A percentile compares a stretch with the other conserved stretches of the same genome.
phyloP scores from a whole-genome alignment of 1,140 invertebrate genomes.

The Bombus pascuorum region DNA sequence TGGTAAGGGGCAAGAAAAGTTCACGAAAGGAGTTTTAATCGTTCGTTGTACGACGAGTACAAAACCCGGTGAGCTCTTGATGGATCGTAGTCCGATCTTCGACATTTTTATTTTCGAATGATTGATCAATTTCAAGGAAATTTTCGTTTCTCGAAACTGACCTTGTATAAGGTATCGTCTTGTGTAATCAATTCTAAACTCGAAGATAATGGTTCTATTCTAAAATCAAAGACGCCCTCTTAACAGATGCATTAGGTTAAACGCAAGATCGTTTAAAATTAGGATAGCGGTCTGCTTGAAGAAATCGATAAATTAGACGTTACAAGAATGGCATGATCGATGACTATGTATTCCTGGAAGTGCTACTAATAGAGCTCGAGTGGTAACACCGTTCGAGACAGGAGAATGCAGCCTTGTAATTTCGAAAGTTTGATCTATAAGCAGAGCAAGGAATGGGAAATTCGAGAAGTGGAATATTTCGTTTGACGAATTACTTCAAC shows the following conservation, averaged over 20 bases:
- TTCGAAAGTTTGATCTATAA: slow-evolving; percentile 8
- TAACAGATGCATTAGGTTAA: neutral
- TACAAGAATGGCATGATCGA: slow-evolving; percentile 16
- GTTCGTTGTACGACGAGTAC: neutral
- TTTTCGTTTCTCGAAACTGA: neutral
- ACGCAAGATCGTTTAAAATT: slow-evolving; percentile 24
- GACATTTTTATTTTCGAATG: neutral
- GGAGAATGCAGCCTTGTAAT: neutral
- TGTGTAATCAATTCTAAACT: neutral
- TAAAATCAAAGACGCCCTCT: neutral
- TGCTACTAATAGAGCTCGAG: slow-evolving; percentile 24
- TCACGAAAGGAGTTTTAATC: slow-evolving; percentile 29
- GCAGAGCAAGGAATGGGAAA: neutral
- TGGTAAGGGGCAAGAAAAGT: slow-evolving; percentile 11
- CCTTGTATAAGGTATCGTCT: neutral
- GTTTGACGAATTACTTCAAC: neutral
- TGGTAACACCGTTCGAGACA: neutral
- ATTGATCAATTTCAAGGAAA: slow-evolving; percentile 1
- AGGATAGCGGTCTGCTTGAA: neutral
- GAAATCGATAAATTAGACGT: slow-evolving; percentile 21
- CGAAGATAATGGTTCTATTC: neutral
- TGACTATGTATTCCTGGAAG: slow-evolving; percentile 10
- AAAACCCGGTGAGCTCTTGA: slow-evolving; percentile 19
- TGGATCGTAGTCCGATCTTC: neutral
- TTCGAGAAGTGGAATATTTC: neutral